Percentiles rank a stretch among this genome's conserved stretches.
Conservation (phyloP, 2,888 invertebrate genomes). For the Liodrosophila aerea region DNA sequence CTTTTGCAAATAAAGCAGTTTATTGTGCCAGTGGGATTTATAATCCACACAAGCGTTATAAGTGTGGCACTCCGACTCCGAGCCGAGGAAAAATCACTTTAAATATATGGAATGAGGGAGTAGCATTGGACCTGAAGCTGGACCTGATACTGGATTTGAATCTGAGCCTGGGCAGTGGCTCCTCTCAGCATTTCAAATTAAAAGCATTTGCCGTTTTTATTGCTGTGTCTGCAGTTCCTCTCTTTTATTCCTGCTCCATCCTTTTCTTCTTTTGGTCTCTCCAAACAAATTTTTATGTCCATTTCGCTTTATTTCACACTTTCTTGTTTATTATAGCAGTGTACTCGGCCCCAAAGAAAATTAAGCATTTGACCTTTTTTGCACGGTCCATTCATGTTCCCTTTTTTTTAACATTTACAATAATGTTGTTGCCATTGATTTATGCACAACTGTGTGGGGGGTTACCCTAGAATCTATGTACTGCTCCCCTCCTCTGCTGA, state of each 20-base stretch:
- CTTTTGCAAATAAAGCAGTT: slow-evolving; percentile 77
- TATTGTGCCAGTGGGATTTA: slow-evolving; percentile 71
- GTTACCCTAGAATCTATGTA: slow-evolving; percentile 28
- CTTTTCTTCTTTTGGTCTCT: slow-evolving; percentile 17
- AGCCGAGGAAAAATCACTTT: slow-evolving; percentile 45
- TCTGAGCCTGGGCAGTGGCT: slow-evolving; percentile 11
- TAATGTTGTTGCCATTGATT: slow-evolving; percentile 78
- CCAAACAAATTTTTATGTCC: slow-evolving; percentile 72
- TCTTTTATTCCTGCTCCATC: slow-evolving; percentile 3
- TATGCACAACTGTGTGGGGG: slow-evolving; percentile 51
- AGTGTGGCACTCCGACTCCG: slow-evolving; percentile 43
- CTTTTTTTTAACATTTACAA: slow-evolving; percentile 44
- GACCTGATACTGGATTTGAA: slow-evolving; percentile 6
- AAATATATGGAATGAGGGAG: slow-evolving; percentile 26
- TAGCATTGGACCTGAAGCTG: slow-evolving; percentile 18
- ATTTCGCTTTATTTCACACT: slow-evolving; percentile 75
- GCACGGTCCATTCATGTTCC: slow-evolving; percentile 11
- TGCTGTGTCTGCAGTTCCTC: slow-evolving; percentile 67
- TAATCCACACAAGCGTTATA: slow-evolving; percentile 77
- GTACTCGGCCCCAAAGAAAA: slow-evolving; percentile 50
- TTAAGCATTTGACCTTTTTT: slow-evolving; percentile 73
- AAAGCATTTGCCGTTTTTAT: slow-evolving; percentile 75
- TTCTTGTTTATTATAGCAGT: slow-evolving; percentile 75
- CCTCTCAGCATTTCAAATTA: slow-evolving; percentile 71
- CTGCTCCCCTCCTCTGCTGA: slow-evolving; percentile 9